Conservation (phyloP, 2,888 invertebrate genomes). For the Cremastinae sp. region DNA sequence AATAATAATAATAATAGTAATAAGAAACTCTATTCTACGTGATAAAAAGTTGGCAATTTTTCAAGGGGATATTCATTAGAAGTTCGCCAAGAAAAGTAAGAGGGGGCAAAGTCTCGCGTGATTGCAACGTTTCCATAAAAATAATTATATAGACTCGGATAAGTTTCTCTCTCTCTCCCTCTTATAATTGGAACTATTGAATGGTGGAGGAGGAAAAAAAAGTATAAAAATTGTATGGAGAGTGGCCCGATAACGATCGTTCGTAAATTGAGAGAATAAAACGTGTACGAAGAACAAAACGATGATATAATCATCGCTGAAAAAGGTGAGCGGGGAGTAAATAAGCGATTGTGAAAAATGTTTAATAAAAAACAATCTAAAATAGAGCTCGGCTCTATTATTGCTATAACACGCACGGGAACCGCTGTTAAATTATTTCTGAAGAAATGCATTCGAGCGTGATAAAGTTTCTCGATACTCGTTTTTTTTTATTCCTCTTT, state of each 20-base stretch:
- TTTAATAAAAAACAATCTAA: constrained; percentile 2
- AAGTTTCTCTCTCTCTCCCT: constrained; percentile 23
- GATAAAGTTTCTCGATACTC: constrained; percentile 17
- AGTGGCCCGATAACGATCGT: constrained; percentile 45
- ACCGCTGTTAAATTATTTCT: constrained; percentile 20
- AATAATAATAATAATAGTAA: too few relatives aligned
- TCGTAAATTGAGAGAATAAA: constrained; percentile 45
- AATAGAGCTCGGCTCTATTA: constrained; percentile 1
- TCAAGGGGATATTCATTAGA: constrained; percentile 53
- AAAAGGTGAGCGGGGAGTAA: too few relatives aligned
- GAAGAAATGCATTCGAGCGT: constrained; percentile 5
- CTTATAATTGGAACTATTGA: constrained; percentile 37
- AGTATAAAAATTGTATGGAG: not conserved
- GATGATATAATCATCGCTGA: constrained; percentile 41
- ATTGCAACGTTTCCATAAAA: constrained; percentile 54
- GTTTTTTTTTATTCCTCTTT: not conserved
- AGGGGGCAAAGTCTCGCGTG: constrained; percentile 32
- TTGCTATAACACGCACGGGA: not conserved
- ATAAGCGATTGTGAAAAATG: constrained; percentile 1
- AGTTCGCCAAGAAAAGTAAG: constrained; percentile 14
- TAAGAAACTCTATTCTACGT: constrained; percentile 5
- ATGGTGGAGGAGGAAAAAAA: constrained; percentile 33
- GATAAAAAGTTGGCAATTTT: constrained; percentile 55
- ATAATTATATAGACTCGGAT: constrained; percentile 53
- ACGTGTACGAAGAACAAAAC: constrained; percentile 36